These are phyloP conservation scores for Hippopotamyrus pictus DNA, from an alignment of 2,797 vertebrate genomes.

Conservation along the genomic window DNA sequence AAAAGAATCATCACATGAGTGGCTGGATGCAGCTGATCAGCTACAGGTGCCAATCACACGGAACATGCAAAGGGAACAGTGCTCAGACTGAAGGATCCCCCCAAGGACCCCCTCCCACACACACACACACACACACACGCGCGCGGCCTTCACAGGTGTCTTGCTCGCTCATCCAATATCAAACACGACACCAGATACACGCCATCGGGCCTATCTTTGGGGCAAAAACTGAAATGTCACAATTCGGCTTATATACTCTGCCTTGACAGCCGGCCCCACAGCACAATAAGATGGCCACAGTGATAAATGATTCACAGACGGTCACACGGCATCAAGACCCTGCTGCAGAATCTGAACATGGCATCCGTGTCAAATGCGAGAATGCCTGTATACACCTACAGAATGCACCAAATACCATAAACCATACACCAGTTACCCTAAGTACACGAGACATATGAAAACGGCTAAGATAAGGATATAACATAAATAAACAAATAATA, in stretches of 20 bases:
- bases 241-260: not conserved
- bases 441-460: not conserved
- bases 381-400: not conserved
- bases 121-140: not conserved
- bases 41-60: slow-evolving; percentile 54
- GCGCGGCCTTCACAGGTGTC: not conserved
- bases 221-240: not conserved
- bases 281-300: not conserved
- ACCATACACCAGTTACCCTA: not conserved
- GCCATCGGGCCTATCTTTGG: not conserved
- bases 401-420: not conserved
- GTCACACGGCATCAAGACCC: not conserved
- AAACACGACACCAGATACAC: not conserved
- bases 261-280: not conserved
- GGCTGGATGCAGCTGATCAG: slow-evolving; percentile 45
- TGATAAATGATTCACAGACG: not conserved
- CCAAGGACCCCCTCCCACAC: not conserved
- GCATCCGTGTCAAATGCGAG: not conserved
- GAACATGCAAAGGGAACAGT: slow-evolving; percentile 53
- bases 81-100: slow-evolving; percentile 40
- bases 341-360: not conserved
- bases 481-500: not conserved
- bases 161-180: not conserved
- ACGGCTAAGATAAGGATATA: not conserved
- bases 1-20: not conserved